These are phyloP conservation scores for Teleopsis dalmanni DNA, from an alignment of 1,140 invertebrate genomes.

Conservation along the genomic window DNA sequence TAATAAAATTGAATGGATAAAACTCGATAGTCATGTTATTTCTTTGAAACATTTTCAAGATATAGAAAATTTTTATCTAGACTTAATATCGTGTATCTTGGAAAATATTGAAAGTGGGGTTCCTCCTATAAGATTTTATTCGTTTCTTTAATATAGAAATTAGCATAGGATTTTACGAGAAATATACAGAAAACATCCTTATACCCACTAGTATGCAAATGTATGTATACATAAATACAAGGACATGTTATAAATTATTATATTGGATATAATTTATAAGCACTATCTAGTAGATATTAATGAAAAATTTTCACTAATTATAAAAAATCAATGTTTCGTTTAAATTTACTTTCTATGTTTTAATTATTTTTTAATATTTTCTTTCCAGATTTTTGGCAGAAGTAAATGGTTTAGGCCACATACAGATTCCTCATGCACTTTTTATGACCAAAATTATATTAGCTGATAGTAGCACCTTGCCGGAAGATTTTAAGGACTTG, in stretches of 20 bases:
- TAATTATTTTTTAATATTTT: neutral
- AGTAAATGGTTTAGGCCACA: conserved; percentile 22
- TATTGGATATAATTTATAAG: no score
- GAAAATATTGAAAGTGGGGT: no score
- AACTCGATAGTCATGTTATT: no score
- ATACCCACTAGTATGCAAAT: neutral
- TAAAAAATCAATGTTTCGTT: neutral
- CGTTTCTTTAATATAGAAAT: no score
- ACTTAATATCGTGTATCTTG: no score
- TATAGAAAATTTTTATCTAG: no score
- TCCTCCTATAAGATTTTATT: no score
- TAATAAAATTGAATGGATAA: no score
- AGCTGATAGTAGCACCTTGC: conserved; percentile 27
- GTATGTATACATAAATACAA: neutral
- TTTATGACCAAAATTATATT: conserved; percentile 36
- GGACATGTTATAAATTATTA: neutral
- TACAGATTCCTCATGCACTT: conserved; percentile 31
- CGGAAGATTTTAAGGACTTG: conserved; percentile 34
- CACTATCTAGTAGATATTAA: no score
- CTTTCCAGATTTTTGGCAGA: conserved; percentile 27
- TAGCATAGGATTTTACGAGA: no score
- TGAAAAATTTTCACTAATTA: neutral
- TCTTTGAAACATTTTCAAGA: no score
- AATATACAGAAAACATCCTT: no score
- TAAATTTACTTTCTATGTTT: neutral